A percentile compares a stretch with the other conserved stretches of the same genome.
phyloP scores from a whole-genome alignment of 2,113 vertebrate species.

The Psephotus haematonotus region DNA sequence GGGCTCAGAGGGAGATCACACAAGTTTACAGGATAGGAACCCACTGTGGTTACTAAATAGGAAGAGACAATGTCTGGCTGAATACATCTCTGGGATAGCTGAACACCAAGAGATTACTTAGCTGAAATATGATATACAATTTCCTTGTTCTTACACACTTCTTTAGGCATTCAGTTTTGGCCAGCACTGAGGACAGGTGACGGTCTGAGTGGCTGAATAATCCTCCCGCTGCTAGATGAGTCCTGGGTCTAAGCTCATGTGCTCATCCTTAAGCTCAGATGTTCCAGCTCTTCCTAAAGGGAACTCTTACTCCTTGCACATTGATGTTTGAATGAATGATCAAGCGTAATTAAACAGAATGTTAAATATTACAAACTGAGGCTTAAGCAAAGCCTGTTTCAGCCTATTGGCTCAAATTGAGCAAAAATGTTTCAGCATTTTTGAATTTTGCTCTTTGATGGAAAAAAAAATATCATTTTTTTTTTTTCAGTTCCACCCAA shows the following conservation, averaged over 20 bases:
- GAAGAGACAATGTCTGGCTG: neutral
- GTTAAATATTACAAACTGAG: neutral
- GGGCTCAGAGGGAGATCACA: neutral
- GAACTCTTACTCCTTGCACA: neutral
- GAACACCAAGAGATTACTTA: neutral
- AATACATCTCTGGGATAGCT: neutral
- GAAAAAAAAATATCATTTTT: neutral
- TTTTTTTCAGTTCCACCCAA: neutral
- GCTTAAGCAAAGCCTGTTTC: neutral
- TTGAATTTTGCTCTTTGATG: neutral
- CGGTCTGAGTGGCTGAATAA: neutral
- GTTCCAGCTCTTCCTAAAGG: neutral
- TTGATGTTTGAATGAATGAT: neutral
- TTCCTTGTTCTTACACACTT: conserved; percentile 29
- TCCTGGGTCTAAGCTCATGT: neutral
- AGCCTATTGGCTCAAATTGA: neutral
- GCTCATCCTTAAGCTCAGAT: neutral
- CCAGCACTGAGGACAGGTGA: conserved; percentile 14
- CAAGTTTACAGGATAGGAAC: neutral
- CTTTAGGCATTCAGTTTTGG: neutral
- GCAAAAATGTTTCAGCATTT: neutral
- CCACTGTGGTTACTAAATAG: neutral
- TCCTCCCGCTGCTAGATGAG: neutral
- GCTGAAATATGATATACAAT: neutral
- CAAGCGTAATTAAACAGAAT: neutral